Evolutionary conservation across 2,888 invertebrate species (phyloP).

Genomic region (Proisotoma minuta): DNA sequence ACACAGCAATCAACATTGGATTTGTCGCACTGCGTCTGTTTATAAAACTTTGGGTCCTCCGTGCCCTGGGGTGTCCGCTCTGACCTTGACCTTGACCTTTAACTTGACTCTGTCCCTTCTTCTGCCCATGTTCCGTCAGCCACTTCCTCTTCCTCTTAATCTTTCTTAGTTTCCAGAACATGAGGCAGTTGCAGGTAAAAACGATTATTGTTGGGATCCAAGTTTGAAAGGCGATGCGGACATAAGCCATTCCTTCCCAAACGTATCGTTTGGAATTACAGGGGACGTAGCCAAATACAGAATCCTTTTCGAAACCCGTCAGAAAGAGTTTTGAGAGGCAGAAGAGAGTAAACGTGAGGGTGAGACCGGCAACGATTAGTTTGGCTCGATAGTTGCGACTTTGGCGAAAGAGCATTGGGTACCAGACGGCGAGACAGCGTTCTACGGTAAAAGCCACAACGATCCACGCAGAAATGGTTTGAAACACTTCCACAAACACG

Average conservation of each 20-base stretch:
- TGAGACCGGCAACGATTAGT: slow-evolving; percentile 25
- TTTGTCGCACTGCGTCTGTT: slow-evolving; percentile 46
- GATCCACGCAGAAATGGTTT: slow-evolving; percentile 51
- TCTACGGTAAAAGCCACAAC: slow-evolving; percentile 52
- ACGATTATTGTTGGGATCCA: slow-evolving; percentile 51
- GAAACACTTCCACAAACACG: slow-evolving; percentile 49
- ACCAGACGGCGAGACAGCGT: slow-evolving; percentile 46
- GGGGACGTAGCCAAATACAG: slow-evolving; percentile 51
- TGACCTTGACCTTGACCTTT: too few species aligned
- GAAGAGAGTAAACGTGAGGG: slow-evolving; percentile 44
- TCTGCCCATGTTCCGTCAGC: slow-evolving; percentile 26
- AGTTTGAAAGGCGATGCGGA: slow-evolving; percentile 51
- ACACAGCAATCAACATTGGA: slow-evolving; percentile 50
- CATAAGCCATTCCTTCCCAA: slow-evolving; percentile 50
- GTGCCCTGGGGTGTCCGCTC: too few species aligned
- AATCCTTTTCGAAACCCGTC: slow-evolving; percentile 52
- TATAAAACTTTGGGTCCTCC: slow-evolving; percentile 22
- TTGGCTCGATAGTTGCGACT: slow-evolving; percentile 26
- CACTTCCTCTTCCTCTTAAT: slow-evolving; percentile 25
- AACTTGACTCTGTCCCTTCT: background rate
- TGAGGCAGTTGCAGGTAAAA: slow-evolving; percentile 50
- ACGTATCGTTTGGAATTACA: slow-evolving; percentile 49
- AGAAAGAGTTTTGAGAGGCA: slow-evolving; percentile 50
- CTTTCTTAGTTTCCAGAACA: slow-evolving; percentile 47
- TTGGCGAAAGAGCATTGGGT: slow-evolving; percentile 35